These are phyloP conservation scores for Phrynocephalus vlangalii DNA, from an alignment of 2,797 vertebrate species.

Conservation along the genomic window DNA sequence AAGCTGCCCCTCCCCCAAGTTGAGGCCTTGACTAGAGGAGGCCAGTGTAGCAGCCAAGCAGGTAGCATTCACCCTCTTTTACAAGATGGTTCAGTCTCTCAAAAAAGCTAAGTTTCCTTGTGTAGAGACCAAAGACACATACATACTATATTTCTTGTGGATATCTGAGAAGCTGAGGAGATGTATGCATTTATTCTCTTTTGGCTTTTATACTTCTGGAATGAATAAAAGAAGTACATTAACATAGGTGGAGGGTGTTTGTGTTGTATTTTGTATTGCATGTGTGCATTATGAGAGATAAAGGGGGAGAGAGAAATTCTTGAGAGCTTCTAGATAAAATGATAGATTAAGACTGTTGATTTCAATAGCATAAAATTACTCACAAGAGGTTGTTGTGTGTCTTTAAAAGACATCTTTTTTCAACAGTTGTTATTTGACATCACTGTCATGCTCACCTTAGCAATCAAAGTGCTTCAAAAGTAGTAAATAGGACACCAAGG, in stretches of 20 bases:
- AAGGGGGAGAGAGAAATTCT: too few species aligned
- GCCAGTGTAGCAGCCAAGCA: not conserved
- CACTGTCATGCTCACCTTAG: slow-evolving; percentile 16
- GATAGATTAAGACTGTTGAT: not conserved
- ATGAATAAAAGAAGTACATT: too few species aligned
- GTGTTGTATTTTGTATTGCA: not conserved
- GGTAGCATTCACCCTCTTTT: not conserved
- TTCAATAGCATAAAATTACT: not conserved
- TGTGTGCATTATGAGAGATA: too few species aligned
- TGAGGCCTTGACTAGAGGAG: not conserved
- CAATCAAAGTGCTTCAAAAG: slow-evolving; percentile 7
- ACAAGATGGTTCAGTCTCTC: not conserved
- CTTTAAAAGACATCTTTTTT: not conserved
- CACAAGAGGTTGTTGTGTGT: too few species aligned
- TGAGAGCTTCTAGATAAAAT: not conserved
- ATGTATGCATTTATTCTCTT: too few species aligned
- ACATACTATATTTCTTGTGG: not conserved
- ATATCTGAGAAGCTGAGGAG: not conserved
- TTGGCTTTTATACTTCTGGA: not conserved
- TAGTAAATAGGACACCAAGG: slow-evolving; percentile 49
- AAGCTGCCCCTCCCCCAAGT: too few species aligned
- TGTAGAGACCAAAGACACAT: not conserved
- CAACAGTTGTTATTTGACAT: slow-evolving; percentile 4
- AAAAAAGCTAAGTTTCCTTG: not conserved
- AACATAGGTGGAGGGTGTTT: not conserved